These are phyloP conservation scores for Leistus spinibarbis DNA, from an alignment of 2,888 invertebrate species.

Conservation along the genomic window DNA sequence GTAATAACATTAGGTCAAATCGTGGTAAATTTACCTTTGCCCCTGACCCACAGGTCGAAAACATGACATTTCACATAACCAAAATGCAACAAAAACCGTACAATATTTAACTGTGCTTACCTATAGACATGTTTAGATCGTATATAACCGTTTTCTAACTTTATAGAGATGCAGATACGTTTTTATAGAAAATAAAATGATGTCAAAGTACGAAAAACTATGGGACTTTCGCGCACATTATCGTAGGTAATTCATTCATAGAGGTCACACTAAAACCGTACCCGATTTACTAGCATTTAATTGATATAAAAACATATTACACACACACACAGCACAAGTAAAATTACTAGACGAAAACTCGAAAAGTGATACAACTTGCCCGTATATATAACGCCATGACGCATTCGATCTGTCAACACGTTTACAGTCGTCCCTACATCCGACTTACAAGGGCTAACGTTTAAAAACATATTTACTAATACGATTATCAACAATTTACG, in stretches of 20 bases:
- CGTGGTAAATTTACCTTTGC: slow-evolving; percentile 26
- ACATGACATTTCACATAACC: slow-evolving; percentile 14
- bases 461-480: too few species aligned
- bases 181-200: background rate
- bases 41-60: slow-evolving; percentile 34
- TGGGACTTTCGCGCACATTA: background rate
- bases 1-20: slow-evolving; percentile 26
- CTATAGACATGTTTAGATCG: slow-evolving; percentile 30
- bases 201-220: background rate
- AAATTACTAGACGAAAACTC: background rate
- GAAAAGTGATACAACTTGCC: background rate
- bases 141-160: background rate
- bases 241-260: background rate
- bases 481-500: too few species aligned
- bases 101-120: slow-evolving; percentile 16
- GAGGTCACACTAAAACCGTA: background rate
- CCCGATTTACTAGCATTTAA: background rate
- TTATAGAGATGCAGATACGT: background rate
- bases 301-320: background rate
- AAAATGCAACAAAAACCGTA: slow-evolving; percentile 2
- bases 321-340: background rate
- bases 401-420: background rate
- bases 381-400: background rate
- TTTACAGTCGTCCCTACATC: background rate
- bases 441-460: too few species aligned